Percentiles rank a stretch among this genome's conserved stretches.
phyloP scores from a whole-genome alignment of 1,140 invertebrate genomes.

The Notospermus geniculatus region DNA sequence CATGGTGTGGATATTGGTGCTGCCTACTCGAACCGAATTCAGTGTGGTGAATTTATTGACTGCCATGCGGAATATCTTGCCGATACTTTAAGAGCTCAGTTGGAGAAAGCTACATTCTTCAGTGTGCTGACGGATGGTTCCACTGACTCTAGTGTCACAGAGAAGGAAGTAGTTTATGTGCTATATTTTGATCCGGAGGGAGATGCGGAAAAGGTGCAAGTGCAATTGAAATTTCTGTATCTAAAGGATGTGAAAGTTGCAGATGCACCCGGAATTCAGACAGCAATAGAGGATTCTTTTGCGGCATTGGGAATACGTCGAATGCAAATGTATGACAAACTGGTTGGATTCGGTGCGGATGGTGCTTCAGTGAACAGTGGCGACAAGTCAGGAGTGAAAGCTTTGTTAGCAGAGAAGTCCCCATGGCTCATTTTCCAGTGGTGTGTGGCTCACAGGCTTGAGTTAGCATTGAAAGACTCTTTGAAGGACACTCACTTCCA shows the following conservation, averaged over 20 bases:
- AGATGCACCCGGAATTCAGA: neutral
- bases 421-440: constrained; percentile 8
- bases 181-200: neutral
- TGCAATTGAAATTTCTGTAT: neutral
- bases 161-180: neutral
- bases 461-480: constrained; percentile 8
- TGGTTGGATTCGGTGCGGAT: constrained; percentile 4
- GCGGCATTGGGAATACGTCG: neutral
- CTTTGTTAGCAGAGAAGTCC: neutral
- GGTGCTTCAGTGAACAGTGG: constrained; percentile 2
- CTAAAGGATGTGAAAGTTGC: neutral
- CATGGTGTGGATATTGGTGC: constrained; percentile 7
- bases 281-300: neutral
- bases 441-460: constrained; percentile 2
- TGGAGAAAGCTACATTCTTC: neutral
- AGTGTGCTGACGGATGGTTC: constrained; percentile 1
- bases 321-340: neutral
- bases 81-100: neutral
- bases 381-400: neutral
- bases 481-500: neutral
- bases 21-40: neutral
- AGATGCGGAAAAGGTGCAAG: neutral
- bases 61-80: constrained; percentile 6
- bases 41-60: constrained; percentile 3
- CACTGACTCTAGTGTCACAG: neutral